Conservation (phyloP, 2,797 vertebrate genomes). For the Darevskia nairensis region DNA sequence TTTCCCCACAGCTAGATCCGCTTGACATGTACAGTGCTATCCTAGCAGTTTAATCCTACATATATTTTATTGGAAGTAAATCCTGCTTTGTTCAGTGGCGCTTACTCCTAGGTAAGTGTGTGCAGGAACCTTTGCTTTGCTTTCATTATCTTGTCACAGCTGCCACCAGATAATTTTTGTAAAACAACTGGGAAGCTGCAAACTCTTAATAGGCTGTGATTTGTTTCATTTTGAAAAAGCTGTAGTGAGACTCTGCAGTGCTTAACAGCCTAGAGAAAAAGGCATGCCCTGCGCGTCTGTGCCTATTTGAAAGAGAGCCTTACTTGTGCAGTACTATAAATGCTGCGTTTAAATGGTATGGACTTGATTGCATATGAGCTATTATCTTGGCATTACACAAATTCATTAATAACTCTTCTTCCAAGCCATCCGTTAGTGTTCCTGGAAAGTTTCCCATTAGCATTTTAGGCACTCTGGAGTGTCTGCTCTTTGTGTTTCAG, state of each 20-base stretch:
- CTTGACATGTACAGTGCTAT: not conserved
- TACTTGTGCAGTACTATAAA: slow-evolving; percentile 54
- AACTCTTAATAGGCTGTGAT: slow-evolving; percentile 67
- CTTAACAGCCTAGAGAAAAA: slow-evolving; percentile 68
- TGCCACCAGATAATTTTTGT: slow-evolving; percentile 41
- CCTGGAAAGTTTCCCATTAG: slow-evolving; percentile 19
- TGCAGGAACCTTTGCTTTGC: slow-evolving; percentile 19
- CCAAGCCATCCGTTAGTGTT: not conserved
- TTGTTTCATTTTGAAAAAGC: slow-evolving; percentile 61
- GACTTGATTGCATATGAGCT: slow-evolving; percentile 29
- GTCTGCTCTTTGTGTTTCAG: not conserved
- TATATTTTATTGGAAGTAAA: not conserved
- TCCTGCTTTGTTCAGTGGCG: not conserved
- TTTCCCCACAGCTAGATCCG: slow-evolving; percentile 46
- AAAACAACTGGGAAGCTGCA: slow-evolving; percentile 58
- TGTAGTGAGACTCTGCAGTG: slow-evolving; percentile 57
- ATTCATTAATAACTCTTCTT: slow-evolving; percentile 42
- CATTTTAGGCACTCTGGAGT: not conserved
- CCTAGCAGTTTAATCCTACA: not conserved
- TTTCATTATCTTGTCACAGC: slow-evolving; percentile 47
- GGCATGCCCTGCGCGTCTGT: slow-evolving; percentile 17
- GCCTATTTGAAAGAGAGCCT: slow-evolving; percentile 24
- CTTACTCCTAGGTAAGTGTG: slow-evolving; percentile 2
- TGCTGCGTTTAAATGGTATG: slow-evolving; percentile 4
- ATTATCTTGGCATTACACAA: slow-evolving; percentile 43